These are phyloP conservation scores for Papilio gigon DNA, from an alignment of 2,888 invertebrate species.

Conservation along the genomic window DNA sequence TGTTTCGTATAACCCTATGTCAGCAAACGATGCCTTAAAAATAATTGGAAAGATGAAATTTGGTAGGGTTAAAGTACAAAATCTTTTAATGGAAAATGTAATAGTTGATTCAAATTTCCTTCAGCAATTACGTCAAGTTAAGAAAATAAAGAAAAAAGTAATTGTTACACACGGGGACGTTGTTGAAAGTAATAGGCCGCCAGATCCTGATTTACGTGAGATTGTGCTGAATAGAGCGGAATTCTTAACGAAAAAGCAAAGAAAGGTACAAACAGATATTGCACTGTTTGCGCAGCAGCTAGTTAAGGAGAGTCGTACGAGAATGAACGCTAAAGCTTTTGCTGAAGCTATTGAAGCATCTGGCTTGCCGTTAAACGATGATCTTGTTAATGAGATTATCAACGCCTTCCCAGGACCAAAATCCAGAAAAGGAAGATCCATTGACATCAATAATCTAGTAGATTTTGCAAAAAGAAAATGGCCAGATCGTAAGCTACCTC, in stretches of 20 bases:
- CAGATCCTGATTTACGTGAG: conserved; percentile 57
- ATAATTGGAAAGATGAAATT: conserved; percentile 55
- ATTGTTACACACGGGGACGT: conserved; percentile 59
- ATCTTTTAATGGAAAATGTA: conserved; percentile 61
- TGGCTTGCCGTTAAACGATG: conserved; percentile 54
- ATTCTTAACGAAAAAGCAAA: conserved; percentile 55
- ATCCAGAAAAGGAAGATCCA: conserved; percentile 53
- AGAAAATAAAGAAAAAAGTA: conserved; percentile 50
- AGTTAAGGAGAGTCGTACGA: conserved; percentile 52
- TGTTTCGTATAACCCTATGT: conserved; percentile 65
- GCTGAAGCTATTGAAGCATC: conserved; percentile 43
- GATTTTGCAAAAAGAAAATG: conserved; percentile 65
- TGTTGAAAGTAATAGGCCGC: conserved; percentile 43
- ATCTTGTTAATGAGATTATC: conserved; percentile 57
- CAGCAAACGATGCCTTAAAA: conserved; percentile 54
- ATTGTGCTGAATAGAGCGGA: conserved; percentile 61
- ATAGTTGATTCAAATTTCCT: conserved; percentile 56
- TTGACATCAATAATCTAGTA: conserved; percentile 54
- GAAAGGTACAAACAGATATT: conserved; percentile 56
- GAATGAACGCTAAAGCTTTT: conserved; percentile 55
- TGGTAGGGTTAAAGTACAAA: conserved; percentile 53
- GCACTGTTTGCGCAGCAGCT: conserved; percentile 56
- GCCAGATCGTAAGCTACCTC: conserved; percentile 64
- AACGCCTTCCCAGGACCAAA: conserved; percentile 56
- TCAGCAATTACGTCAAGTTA: conserved; percentile 47